Evolutionary conservation across 1,140 invertebrate species (phyloP).

Genomic region (Globodera rostochiensis): DNA sequence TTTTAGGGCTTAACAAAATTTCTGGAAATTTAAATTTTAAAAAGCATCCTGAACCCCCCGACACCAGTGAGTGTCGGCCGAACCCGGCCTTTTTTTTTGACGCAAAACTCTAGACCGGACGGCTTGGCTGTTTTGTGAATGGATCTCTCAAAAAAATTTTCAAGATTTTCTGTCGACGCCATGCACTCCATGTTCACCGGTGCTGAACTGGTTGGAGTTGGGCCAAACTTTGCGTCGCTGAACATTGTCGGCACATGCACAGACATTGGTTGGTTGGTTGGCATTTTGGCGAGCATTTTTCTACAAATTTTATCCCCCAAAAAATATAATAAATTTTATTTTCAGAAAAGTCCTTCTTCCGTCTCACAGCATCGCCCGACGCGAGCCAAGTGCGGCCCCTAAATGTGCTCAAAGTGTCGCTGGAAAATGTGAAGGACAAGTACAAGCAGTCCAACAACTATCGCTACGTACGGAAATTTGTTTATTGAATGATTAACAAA

Average conservation of each 20-base stretch:
- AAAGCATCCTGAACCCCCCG: no score
- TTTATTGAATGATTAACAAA: neutral
- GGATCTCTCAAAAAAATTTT: neutral
- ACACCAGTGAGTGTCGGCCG: no score
- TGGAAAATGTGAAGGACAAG: constrained; percentile 49
- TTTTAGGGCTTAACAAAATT: no score
- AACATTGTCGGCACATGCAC: constrained; percentile 46
- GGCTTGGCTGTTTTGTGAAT: no score
- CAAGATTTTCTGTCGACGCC: constrained; percentile 1
- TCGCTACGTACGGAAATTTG: constrained; percentile 37
- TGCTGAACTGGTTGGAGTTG: neutral
- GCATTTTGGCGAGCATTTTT: neutral
- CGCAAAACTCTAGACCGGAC: no score
- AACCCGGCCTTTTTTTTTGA: no score
- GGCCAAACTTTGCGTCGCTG: neutral
- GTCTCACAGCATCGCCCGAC: constrained; percentile 48
- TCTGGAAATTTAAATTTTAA: no score
- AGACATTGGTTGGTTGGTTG: constrained; percentile 36
- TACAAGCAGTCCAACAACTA: constrained; percentile 40
- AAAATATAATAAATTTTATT: neutral
- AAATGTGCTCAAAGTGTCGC: constrained; percentile 31
- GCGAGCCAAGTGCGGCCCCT: constrained; percentile 47
- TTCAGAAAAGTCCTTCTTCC: constrained; percentile 48
- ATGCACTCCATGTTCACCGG: constrained; percentile 9
- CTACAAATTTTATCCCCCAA: neutral